Evolutionary conservation across 1,140 invertebrate species (phyloP).

Genomic region (Hyphantria cunea): DNA sequence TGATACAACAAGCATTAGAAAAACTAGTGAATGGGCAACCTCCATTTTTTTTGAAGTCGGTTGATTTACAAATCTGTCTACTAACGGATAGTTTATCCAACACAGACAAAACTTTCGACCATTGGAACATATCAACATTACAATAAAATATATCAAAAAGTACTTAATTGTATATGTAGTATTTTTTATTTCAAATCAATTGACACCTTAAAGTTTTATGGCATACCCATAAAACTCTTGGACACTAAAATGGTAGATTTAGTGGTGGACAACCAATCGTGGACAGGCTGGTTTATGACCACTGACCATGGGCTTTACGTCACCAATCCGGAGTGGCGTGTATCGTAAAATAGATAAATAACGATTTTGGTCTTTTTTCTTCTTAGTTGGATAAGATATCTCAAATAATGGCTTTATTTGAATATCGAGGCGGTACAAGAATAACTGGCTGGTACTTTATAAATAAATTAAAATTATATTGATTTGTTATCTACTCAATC

Average conservation of each 20-base stretch:
- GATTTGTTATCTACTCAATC: too few species aligned
- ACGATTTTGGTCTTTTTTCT: conserved; percentile 38
- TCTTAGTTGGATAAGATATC: conserved; percentile 18
- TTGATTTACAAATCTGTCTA: too few species aligned
- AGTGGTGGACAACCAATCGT: conserved; percentile 36
- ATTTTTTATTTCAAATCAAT: conserved; percentile 41
- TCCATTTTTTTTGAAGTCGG: too few species aligned
- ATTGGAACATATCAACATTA: too few species aligned
- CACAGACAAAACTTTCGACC: too few species aligned
- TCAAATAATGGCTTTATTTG: conserved; percentile 11
- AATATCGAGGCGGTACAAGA: too few species aligned
- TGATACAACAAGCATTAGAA: too few species aligned
- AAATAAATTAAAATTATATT: too few species aligned
- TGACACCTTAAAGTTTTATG: conserved; percentile 60
- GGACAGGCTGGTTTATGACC: conserved; percentile 38
- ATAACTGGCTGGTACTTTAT: too few species aligned
- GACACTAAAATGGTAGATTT: conserved; percentile 42
- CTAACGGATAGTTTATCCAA: too few species aligned
- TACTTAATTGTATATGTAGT: conserved; percentile 18
- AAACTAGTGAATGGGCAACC: too few species aligned
- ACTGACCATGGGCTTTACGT: conserved; percentile 26
- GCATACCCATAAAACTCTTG: conserved; percentile 40
- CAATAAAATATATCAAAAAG: conserved; percentile 9
- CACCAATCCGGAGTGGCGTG: conserved; percentile 53
- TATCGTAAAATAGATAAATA: conserved; percentile 66